Conservation (phyloP, 2,888 invertebrate genomes). For the Mimumesa dahlbomi region DNA sequence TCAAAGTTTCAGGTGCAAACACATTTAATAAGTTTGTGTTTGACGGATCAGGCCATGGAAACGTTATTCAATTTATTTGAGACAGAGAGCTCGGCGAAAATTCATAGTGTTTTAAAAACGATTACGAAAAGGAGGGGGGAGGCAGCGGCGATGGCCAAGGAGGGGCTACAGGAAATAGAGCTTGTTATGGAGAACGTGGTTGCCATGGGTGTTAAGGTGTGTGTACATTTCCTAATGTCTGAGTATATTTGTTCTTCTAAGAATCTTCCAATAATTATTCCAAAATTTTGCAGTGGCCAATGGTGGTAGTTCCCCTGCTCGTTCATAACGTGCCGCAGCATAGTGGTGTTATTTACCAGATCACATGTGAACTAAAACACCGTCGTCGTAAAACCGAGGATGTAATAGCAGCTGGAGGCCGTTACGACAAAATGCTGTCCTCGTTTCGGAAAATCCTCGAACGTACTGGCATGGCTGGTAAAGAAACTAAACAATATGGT, state of each 20-base stretch:
- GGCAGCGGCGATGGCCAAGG: conserved; percentile 85
- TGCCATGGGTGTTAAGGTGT: conserved; percentile 88
- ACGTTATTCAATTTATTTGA: conserved; percentile 86
- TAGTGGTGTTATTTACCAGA: conserved; percentile 86
- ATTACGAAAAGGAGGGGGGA: conserved; percentile 87
- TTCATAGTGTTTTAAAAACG: conserved; percentile 83
- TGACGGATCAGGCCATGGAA: conserved; percentile 85
- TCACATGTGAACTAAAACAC: conserved; percentile 83
- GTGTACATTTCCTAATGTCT: not conserved
- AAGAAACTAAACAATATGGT: conserved; percentile 82
- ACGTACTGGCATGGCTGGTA: conserved; percentile 73
- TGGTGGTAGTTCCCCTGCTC: conserved; percentile 83
- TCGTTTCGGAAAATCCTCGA: conserved; percentile 84
- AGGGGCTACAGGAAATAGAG: conserved; percentile 89
- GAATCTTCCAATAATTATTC: not conserved
- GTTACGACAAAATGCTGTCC: conserved; percentile 91
- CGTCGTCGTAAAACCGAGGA: conserved; percentile 83
- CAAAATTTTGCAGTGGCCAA: conserved; percentile 81
- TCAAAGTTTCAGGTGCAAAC: conserved; percentile 88
- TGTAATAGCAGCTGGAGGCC: conserved; percentile 93
- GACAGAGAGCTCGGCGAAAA: conserved; percentile 84
- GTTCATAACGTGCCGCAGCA: conserved; percentile 84
- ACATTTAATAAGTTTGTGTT: conserved; percentile 85
- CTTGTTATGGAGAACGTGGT: conserved; percentile 86
- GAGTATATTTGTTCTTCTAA: not conserved